Conservation (phyloP, 2,113 vertebrate genomes). For the Corythaeola cristata region DNA sequence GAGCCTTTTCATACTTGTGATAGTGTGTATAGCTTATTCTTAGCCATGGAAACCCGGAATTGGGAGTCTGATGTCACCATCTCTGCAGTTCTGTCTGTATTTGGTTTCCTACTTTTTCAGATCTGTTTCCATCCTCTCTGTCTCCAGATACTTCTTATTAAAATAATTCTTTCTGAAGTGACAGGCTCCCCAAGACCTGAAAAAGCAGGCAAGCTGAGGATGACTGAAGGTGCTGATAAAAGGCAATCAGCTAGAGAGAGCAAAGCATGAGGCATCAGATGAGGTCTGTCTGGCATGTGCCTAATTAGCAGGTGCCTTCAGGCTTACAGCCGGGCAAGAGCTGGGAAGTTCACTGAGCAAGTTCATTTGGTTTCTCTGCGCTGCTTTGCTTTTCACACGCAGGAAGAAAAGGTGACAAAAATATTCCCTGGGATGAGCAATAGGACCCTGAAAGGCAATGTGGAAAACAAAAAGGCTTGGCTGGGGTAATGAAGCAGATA, state of each 20-base stretch:
- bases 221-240: conserved; percentile 40
- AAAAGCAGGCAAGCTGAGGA: background rate
- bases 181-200: background rate
- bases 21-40: background rate
- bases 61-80: background rate
- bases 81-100: background rate
- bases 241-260: conserved; percentile 40
- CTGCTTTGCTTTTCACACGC: background rate
- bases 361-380: background rate
- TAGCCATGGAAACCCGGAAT: background rate
- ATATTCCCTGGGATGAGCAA: background rate
- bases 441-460: background rate
- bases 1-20: background rate
- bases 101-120: background rate
- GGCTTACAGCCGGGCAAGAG: background rate
- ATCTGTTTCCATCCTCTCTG: background rate
- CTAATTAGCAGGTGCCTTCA: conserved; percentile 32
- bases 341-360: background rate
- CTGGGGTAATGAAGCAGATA: conserved; percentile 24
- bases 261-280: background rate
- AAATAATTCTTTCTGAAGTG: conserved; percentile 26
- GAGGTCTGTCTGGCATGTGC: conserved; percentile 1
- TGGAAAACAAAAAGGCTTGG: background rate
- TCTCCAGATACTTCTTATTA: background rate
- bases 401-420: background rate